Base-by-base conservation (phyloP, 2,113 vertebrate species). In the Spheniscus mendiculus region DNA sequence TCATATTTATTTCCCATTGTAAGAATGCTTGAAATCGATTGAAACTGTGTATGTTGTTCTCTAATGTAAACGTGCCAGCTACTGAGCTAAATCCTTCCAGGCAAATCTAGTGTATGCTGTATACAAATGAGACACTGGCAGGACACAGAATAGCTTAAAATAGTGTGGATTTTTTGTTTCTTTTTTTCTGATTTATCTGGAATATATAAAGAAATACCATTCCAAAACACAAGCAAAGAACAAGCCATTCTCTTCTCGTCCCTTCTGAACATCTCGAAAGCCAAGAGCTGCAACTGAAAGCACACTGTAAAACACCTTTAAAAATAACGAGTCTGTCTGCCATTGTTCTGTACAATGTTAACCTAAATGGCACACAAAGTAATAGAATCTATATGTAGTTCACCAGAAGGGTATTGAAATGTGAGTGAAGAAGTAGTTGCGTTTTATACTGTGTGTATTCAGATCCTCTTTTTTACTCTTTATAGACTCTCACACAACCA, bases 61-160 rank as follows among this genome's bases (percentile, higher is more conserved):
- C 42, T 77, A 42, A 90, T 94, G 93, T 91, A 87, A 92, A 92
- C 3, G 93, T 97, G 91, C 93, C 96, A 96, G 92, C 95, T 84
- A 95, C 95, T 95, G 95, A 97, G 94, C 96, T 93, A 95, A 93
- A 78, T 90, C 81, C 90, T 94, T 85, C 70, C 87, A 84, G 95
- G 95, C 89, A 95, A 90, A 91, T 90, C 62, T 77, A 77, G 70
- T 56, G 50, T 89, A 77, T 74, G 55, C 86, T 94, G 91, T 70
- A 86, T 95, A 92, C 83, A 92, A 66, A 95, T 74, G 73, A 84
- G 95, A 65, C 69, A 65, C 81, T 92, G 80, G 76, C 62, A 93
- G 87, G 93, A 77, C 63, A 87, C 70, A 59, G 76, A 94, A 58
- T 27, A 83, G 55, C 45, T 96, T 79, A 55, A 86, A 94, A 85